Percentiles rank a stretch among this genome's conserved stretches.
phyloP scores from a whole-genome alignment of 2,113 vertebrate species.

The Tenebrosternarchus preto region DNA sequence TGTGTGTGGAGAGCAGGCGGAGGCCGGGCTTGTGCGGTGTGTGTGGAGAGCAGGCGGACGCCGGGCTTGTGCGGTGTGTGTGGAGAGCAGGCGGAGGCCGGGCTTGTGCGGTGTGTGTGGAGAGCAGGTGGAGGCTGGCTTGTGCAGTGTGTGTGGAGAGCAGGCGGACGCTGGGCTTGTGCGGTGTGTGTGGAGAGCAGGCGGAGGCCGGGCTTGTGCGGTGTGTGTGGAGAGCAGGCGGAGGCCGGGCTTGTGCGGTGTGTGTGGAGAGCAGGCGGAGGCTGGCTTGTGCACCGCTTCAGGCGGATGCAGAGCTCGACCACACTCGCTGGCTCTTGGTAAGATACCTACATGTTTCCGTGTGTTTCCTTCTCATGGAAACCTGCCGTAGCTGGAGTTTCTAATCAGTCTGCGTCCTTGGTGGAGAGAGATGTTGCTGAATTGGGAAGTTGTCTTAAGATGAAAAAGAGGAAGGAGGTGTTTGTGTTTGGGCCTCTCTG shows the following conservation, averaged over 20 bases:
- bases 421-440: constrained; percentile 57
- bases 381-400: constrained; percentile 62
- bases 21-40: constrained; percentile 41
- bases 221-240: too few relatives aligned
- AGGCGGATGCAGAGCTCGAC: constrained; percentile 54
- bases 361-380: constrained; percentile 58
- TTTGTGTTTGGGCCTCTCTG: constrained; percentile 9
- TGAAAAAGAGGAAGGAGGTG: constrained; percentile 53
- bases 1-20: too few relatives aligned
- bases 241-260: too few relatives aligned
- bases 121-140: constrained; percentile 37
- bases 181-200: too few relatives aligned
- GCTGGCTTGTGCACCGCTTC: constrained; percentile 40
- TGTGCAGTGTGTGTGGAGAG: constrained; percentile 44
- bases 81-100: constrained; percentile 43
- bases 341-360: constrained; percentile 52
- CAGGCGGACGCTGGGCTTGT: constrained; percentile 53
- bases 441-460: constrained; percentile 50
- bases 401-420: constrained; percentile 62
- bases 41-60: constrained; percentile 46
- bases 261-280: constrained; percentile 42
- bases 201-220: constrained; percentile 46
- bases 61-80: too few relatives aligned
- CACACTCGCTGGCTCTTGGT: constrained; percentile 61
- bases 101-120: too few relatives aligned